Evolutionary conservation across 2,113 vertebrate species (phyloP).

Genomic region (Mormyrus lacerda): DNA sequence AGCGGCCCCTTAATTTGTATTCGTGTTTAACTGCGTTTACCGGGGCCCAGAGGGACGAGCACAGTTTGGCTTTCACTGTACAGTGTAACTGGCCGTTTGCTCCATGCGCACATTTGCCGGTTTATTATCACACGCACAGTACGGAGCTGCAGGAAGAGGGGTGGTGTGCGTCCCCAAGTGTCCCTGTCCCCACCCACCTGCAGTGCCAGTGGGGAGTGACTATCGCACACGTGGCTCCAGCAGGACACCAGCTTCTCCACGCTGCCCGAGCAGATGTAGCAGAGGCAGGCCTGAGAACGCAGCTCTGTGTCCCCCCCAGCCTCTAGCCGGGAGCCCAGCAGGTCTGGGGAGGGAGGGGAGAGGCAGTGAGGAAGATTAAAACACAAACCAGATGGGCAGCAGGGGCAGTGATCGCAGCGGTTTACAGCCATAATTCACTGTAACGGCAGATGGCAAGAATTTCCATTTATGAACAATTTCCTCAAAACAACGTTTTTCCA

Average conservation of each 20-base stretch:
- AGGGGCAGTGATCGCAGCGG: neutral
- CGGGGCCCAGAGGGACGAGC: neutral
- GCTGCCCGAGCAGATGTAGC: conserved; percentile 91
- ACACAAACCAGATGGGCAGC: neutral
- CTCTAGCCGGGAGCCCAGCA: conserved; percentile 80
- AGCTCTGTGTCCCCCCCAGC: conserved; percentile 64
- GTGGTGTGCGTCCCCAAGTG: neutral
- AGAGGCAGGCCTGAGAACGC: conserved; percentile 82
- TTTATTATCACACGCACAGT: too few species aligned
- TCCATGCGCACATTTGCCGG: too few species aligned
- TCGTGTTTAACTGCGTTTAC: neutral
- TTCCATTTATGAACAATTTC: neutral
- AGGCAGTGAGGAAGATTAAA: neutral
- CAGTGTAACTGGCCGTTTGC: neutral
- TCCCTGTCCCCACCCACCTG: conserved; percentile 64
- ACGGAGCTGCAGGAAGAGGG: neutral
- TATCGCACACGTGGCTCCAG: conserved; percentile 78
- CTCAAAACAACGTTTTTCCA: neutral
- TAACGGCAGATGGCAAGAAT: neutral
- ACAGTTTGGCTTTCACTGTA: neutral
- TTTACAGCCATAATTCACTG: neutral
- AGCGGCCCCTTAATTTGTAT: neutral
- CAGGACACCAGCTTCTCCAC: conserved; percentile 87
- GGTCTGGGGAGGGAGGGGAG: conserved; percentile 55
- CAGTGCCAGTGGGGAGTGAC: conserved; percentile 72